Evolutionary conservation across 1,140 invertebrate genomes (phyloP).

Genomic region (Lanistes nyassanus): DNA sequence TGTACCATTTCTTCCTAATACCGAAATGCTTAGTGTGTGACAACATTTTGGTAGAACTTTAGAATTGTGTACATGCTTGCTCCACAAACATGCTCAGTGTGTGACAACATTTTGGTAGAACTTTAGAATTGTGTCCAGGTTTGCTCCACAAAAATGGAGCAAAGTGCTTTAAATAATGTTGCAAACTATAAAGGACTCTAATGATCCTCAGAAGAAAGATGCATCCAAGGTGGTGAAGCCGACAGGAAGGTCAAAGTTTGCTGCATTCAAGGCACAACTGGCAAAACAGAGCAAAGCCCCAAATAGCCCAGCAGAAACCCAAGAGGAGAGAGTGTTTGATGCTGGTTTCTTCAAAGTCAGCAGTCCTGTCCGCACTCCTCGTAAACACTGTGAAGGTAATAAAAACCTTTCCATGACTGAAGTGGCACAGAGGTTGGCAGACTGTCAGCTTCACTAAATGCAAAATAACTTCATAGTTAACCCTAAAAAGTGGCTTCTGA

Average conservation of each 20-base stretch:
- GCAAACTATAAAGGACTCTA: background rate
- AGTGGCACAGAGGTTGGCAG: background rate
- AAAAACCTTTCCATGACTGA: background rate
- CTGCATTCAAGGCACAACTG: slow-evolving; percentile 59
- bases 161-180: background rate
- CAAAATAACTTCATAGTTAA: no score
- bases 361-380: slow-evolving; percentile 53
- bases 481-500: no score
- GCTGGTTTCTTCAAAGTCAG: slow-evolving; percentile 61
- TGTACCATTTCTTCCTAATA: background rate
- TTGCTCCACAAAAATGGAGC: no score
- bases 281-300: slow-evolving; percentile 41
- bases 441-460: background rate
- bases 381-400: slow-evolving; percentile 51
- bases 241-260: slow-evolving; percentile 60
- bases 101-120: background rate
- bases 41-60: background rate
- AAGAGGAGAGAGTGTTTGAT: slow-evolving; percentile 56
- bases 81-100: no score
- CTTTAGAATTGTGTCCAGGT: background rate
- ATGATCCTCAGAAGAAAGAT: slow-evolving; percentile 49
- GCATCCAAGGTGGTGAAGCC: slow-evolving; percentile 39
- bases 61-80: background rate
- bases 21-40: background rate
- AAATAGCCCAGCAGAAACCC: background rate